Conservation (phyloP, 2,113 vertebrate genomes). For the Gallinago undulata region DNA sequence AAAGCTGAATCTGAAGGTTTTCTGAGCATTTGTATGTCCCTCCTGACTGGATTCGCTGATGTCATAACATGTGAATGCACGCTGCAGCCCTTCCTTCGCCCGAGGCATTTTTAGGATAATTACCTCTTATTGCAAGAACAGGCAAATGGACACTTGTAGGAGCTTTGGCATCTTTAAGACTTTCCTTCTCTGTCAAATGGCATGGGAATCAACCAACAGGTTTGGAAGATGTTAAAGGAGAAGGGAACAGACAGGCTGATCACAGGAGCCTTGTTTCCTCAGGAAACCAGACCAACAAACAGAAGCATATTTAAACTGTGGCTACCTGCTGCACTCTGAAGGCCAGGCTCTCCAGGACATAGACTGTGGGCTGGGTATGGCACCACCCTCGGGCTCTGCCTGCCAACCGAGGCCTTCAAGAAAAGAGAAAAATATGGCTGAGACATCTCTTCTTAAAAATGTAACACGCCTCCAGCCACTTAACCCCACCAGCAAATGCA, state of each 20-base stretch:
- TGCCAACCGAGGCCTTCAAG: slow-evolving; percentile 73
- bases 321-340: slow-evolving; percentile 75
- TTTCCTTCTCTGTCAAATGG: background rate
- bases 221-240: background rate
- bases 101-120: background rate
- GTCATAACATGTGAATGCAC: background rate
- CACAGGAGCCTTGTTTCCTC: background rate
- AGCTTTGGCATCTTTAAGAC: background rate
- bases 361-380: slow-evolving; percentile 64
- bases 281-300: background rate
- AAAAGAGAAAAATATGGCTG: background rate
- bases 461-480: background rate
- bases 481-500: background rate
- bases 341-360: slow-evolving; percentile 66
- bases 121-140: background rate
- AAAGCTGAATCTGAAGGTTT: background rate
- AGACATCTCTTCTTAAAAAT: background rate
- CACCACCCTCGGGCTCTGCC: slow-evolving; percentile 71
- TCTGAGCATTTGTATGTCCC: background rate
- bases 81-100: background rate
- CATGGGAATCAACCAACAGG: background rate
- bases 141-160: background rate
- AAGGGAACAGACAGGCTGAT: background rate
- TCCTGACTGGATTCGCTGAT: background rate
- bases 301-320: background rate